These are phyloP conservation scores for Dryadula phaetusa DNA, from an alignment of 2,888 invertebrate species.

Conservation along the genomic window DNA sequence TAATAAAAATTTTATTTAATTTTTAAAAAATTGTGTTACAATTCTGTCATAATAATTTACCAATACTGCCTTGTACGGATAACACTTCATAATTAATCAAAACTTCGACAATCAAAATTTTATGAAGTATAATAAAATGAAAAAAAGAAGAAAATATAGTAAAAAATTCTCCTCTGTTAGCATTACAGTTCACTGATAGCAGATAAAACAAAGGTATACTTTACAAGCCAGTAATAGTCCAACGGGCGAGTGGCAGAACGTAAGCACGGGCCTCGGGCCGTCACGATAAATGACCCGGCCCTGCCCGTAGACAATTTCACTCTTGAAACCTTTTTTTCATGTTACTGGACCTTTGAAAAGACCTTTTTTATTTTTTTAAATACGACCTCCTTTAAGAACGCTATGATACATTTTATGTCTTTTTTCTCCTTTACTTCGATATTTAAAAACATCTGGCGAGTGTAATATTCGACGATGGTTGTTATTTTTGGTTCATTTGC, in stretches of 20 bases:
- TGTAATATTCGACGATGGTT: background rate
- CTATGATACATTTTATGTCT: conserved; percentile 43
- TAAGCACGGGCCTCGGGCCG: conserved; percentile 70
- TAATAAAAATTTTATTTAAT: no score
- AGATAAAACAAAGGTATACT: conserved; percentile 45
- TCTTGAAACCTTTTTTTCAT: conserved; percentile 30
- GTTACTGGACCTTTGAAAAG: conserved; percentile 65
- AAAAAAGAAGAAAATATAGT: conserved; percentile 1
- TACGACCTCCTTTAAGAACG: conserved; percentile 45
- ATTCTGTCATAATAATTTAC: no score
- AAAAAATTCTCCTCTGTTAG: conserved; percentile 19
- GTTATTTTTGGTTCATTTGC: conserved; percentile 1
- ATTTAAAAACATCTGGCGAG: conserved; percentile 21
- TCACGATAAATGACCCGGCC: conserved; percentile 76
- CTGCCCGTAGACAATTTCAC: conserved; percentile 76
- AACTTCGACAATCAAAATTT: background rate
- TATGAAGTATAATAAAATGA: no score
- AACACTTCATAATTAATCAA: background rate
- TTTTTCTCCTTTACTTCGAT: conserved; percentile 34
- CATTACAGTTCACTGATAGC: conserved; percentile 39
- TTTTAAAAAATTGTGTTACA: no score
- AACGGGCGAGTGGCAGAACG: conserved; percentile 67
- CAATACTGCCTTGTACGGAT: no score
- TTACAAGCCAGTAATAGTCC: conserved; percentile 49
- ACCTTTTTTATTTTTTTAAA: conserved; percentile 59